These are phyloP conservation scores for Lamprologus speciosus DNA, from an alignment of 2,113 vertebrate genomes.

Conservation along the genomic window DNA sequence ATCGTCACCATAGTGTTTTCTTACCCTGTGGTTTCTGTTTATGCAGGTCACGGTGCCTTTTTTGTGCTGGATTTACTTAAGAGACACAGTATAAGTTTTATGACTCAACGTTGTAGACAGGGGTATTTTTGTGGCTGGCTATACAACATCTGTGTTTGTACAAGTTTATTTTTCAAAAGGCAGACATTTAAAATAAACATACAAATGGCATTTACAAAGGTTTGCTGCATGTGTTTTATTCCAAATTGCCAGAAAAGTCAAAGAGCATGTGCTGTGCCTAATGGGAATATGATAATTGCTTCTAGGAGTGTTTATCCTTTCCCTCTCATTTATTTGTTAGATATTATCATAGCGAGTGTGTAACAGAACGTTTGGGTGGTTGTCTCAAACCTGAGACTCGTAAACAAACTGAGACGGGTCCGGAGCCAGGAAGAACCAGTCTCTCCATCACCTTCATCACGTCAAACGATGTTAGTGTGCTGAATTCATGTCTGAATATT, in stretches of 20 bases:
- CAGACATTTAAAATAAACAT: background rate
- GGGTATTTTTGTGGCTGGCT: background rate
- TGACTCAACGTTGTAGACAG: background rate
- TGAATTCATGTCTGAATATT: background rate
- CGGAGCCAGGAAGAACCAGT: background rate
- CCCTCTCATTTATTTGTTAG: rapidly evolving
- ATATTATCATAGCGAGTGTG: background rate
- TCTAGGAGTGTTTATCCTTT: background rate
- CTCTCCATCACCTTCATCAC: background rate
- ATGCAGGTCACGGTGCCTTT: rapidly evolving
- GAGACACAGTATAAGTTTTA: background rate
- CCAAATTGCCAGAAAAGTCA: background rate
- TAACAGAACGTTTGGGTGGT: background rate
- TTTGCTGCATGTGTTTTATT: background rate
- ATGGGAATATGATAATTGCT: background rate
- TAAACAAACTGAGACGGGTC: background rate
- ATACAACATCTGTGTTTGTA: background rate
- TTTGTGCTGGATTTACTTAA: background rate
- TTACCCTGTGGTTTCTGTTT: background rate
- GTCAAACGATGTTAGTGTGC: background rate
- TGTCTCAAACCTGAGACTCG: background rate
- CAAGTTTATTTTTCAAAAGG: background rate
- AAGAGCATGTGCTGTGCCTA: background rate
- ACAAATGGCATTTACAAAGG: background rate
- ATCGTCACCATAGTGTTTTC: background rate